Conservation (phyloP, 2,797 vertebrate genomes). For the Fistularia tabacaria region DNA sequence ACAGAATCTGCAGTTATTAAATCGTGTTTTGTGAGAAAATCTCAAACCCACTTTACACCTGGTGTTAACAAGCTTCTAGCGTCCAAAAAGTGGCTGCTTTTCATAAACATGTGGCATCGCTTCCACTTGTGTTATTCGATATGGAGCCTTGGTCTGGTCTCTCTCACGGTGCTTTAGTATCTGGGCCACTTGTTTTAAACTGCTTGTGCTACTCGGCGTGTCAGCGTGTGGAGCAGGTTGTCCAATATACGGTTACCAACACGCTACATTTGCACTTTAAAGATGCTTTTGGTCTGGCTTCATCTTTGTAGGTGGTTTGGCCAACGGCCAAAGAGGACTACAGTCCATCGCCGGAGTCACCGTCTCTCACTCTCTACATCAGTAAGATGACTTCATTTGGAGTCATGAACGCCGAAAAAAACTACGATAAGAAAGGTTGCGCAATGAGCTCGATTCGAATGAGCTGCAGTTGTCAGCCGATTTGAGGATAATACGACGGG, state of each 20-base stretch:
- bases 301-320: conserved; percentile 35
- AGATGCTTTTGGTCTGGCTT: conserved; percentile 8
- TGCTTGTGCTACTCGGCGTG: neutral
- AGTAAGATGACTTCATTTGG: conserved; percentile 20
- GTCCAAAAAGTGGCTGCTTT: conserved; percentile 8
- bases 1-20: conserved; percentile 29
- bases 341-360: conserved; percentile 15
- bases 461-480: no score
- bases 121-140: conserved; percentile 2
- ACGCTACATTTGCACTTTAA: conserved; percentile 25
- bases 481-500: neutral
- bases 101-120: neutral
- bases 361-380: conserved; percentile 30
- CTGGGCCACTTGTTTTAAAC: neutral
- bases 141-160: neutral
- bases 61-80: conserved; percentile 10
- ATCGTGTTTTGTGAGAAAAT: conserved; percentile 16
- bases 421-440: neutral
- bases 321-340: conserved; percentile 13
- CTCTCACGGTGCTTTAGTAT: conserved; percentile 1
- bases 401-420: neutral
- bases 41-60: neutral
- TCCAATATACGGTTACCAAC: conserved; percentile 9
- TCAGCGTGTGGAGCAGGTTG: conserved; percentile 4
- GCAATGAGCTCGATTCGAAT: neutral